These are phyloP conservation scores for Drosophila gaucha DNA, from an alignment of 2,888 invertebrate genomes.

Conservation along the genomic window DNA sequence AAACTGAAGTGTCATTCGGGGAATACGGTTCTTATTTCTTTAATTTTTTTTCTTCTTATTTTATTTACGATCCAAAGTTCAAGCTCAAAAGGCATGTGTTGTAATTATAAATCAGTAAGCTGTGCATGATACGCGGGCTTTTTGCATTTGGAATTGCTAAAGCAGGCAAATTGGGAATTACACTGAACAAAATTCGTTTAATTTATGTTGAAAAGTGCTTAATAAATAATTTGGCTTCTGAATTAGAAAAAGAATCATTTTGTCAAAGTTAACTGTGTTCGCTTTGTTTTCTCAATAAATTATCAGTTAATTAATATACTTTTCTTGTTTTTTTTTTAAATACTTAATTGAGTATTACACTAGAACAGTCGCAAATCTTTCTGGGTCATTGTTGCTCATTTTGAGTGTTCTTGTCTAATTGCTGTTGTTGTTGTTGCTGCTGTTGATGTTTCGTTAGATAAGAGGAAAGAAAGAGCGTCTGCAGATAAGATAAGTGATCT, in stretches of 20 bases:
- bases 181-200: constrained; percentile 27
- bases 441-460: constrained; percentile 31
- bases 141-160: background rate
- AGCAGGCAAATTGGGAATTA: constrained; percentile 19
- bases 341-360: constrained; percentile 49
- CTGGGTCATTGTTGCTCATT: constrained; percentile 59
- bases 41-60: constrained; percentile 15
- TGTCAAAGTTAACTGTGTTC: no score
- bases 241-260: background rate
- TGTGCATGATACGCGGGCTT: constrained; percentile 38
- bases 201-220: background rate
- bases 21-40: constrained; percentile 42
- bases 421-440: constrained; percentile 11
- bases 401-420: constrained; percentile 44
- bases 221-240: no score
- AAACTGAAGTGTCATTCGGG: constrained; percentile 74
- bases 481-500: constrained; percentile 45
- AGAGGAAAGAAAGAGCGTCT: constrained; percentile 11
- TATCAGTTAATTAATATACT: constrained; percentile 36
- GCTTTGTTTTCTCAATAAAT: constrained; percentile 6
- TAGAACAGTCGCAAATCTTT: constrained; percentile 53
- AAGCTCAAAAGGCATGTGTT: constrained; percentile 44
- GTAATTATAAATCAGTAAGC: constrained; percentile 56
- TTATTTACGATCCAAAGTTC: constrained; percentile 62
- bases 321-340: constrained; percentile 30